Base-by-base conservation (phyloP, 2,888 invertebrate genomes). In the Drosophila neotestacea region DNA sequence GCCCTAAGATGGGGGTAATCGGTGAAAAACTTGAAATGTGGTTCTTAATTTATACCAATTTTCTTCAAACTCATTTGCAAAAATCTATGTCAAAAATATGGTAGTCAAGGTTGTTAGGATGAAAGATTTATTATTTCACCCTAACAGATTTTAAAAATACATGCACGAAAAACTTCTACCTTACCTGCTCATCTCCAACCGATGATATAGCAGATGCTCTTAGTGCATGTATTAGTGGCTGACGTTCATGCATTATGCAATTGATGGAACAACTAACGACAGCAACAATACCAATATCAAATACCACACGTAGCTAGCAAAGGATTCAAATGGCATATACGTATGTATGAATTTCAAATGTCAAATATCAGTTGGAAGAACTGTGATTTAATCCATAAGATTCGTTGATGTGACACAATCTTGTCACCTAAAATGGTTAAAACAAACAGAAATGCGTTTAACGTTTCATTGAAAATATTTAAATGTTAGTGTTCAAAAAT, bases 181-280 rank as follows among this genome's bases (percentile, higher is more conserved):
- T n/a, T n/a, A n/a, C n/a, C n/a, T 10, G 7, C 46, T 6, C 61
- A 62, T 62, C 52, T 54, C 52, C 10, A 54, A 16, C 30, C 7
- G 22, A 32, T 13, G 39, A 54, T 44, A 38, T 58, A 34, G 61
- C 44, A 32, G 65, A 28, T 76, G 50, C 16, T n/a, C 36, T n/a
- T 27, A 70, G 64, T 48, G 50, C 61, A 62, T 59, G 70, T 65
- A 55, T 65, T 72, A 60, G 82, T 65, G 59, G 63, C 70, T 65
- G 67, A 47, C 61, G 48, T 59, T 79, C 83, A 85, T 86, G 78
- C 79, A 80, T 86, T 84, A 85, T 86, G 85, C 85, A 85, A 86
- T 72, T 75, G 54, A 51, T 61, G 27, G 56, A 65, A 65, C 42
- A 42, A 50, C 61, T 41, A 44, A 46, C 46, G 47, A 41, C 63